Evolutionary conservation across 2,888 invertebrate species (phyloP).

Genomic region (Furcula furcula): DNA sequence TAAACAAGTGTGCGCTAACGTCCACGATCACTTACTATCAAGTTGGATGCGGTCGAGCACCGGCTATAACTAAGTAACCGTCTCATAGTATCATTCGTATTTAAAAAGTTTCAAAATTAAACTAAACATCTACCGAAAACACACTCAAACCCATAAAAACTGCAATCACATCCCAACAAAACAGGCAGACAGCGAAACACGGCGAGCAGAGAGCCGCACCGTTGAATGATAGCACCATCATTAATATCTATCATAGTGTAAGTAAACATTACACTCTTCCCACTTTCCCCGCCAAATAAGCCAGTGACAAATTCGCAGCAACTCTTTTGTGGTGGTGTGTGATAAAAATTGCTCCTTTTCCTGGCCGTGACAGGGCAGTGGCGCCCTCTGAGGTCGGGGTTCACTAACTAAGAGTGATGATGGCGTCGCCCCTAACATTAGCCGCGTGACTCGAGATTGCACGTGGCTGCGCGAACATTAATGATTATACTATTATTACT

Average conservation of each 20-base stretch:
- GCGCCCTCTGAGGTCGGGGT: conserved; percentile 49
- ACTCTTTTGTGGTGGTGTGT: conserved; percentile 70
- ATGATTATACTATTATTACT: conserved; percentile 48
- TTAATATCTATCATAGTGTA: conserved; percentile 64
- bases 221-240: conserved; percentile 37
- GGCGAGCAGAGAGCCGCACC: conserved; percentile 4
- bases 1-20: no score
- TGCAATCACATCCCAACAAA: no score
- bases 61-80: no score
- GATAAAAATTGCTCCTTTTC: conserved; percentile 73
- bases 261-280: conserved; percentile 46
- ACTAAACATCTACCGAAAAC: conserved; percentile 8
- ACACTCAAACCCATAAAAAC: no score
- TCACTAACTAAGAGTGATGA: conserved; percentile 76
- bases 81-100: no score
- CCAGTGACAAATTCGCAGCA: conserved; percentile 72
- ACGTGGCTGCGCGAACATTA: conserved; percentile 55
- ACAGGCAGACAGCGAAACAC: no score
- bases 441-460: conserved; percentile 39
- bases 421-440: conserved; percentile 65
- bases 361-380: conserved; percentile 56
- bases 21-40: no score
- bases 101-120: no score
- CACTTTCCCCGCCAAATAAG: conserved; percentile 54
- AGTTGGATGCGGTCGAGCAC: no score